phyloP scores from a whole-genome alignment of 2,797 vertebrate genomes.

The Clarias platycephalus region DNA sequence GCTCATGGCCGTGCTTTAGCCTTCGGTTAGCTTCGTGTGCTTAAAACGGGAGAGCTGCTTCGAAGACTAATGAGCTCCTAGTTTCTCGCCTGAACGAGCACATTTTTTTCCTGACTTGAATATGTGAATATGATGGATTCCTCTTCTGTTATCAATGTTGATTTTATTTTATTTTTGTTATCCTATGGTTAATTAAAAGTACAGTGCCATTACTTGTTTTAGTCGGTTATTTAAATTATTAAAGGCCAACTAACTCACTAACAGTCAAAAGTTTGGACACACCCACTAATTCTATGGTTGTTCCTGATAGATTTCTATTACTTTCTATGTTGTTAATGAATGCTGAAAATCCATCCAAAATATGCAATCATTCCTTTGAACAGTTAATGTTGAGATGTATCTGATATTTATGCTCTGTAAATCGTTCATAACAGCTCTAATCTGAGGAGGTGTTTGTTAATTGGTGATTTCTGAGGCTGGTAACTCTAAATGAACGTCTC shows the following conservation, averaged over 20 bases:
- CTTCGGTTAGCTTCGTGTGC: conserved; percentile 28
- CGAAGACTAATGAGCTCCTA: conserved; percentile 26
- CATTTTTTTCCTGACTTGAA: neutral
- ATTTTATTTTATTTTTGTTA: neutral
- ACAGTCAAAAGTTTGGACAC: no score
- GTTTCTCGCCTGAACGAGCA: conserved; percentile 5
- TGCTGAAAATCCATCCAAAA: no score
- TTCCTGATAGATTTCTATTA: no score
- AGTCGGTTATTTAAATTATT: neutral
- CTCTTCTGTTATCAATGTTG: neutral
- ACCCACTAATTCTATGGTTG: no score
- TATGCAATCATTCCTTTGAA: no score
- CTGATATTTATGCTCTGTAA: no score
- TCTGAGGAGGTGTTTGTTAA: no score
- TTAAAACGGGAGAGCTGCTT: neutral
- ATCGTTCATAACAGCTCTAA: no score
- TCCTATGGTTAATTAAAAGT: neutral
- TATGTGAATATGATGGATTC: conserved; percentile 16
- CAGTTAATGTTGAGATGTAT: no score
- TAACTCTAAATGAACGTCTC: no score
- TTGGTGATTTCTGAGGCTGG: no score
- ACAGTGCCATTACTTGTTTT: neutral
- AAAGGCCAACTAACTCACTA: neutral
- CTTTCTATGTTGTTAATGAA: no score
- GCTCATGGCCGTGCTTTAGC: conserved; percentile 19